Evolutionary conservation across 2,888 invertebrate species (phyloP).

Genomic region (Callinectes sapidus): DNA sequence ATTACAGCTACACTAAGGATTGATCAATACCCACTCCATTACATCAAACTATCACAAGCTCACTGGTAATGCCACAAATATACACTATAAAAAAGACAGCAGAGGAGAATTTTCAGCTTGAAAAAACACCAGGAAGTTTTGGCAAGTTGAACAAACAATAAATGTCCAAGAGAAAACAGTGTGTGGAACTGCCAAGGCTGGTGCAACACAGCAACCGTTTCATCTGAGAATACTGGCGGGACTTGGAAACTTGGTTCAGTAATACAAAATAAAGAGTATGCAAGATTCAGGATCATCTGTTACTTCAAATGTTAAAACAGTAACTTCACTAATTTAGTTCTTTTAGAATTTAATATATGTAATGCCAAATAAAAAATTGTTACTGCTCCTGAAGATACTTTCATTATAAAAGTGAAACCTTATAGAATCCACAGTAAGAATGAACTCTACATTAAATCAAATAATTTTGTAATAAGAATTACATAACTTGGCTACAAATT

Average conservation of each 20-base stretch:
- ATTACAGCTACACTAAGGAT: not conserved
- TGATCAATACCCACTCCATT: not conserved
- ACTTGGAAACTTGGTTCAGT: no score
- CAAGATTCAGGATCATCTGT: no score
- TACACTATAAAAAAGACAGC: slow-evolving; percentile 55
- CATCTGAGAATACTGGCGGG: not conserved
- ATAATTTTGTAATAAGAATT: not conserved
- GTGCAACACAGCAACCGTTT: not conserved
- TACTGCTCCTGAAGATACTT: not conserved
- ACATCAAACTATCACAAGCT: slow-evolving; percentile 51
- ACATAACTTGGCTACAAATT: not conserved
- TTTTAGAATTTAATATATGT: no score
- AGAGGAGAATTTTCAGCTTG: slow-evolving; percentile 60
- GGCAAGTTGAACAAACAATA: slow-evolving; percentile 53
- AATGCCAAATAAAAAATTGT: not conserved
- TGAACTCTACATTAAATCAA: not conserved
- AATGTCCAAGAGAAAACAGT: slow-evolving; percentile 44
- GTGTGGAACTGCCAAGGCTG: slow-evolving; percentile 17
- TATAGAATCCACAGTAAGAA: not conserved
- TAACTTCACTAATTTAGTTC: no score
- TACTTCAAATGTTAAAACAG: no score
- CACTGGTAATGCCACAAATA: slow-evolving; percentile 58
- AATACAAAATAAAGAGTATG: no score
- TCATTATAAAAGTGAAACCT: not conserved
- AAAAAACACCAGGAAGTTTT: slow-evolving; percentile 57